Evolutionary conservation across 2,797 vertebrate genomes (phyloP).

Genomic region (Microtus californicus): DNA sequence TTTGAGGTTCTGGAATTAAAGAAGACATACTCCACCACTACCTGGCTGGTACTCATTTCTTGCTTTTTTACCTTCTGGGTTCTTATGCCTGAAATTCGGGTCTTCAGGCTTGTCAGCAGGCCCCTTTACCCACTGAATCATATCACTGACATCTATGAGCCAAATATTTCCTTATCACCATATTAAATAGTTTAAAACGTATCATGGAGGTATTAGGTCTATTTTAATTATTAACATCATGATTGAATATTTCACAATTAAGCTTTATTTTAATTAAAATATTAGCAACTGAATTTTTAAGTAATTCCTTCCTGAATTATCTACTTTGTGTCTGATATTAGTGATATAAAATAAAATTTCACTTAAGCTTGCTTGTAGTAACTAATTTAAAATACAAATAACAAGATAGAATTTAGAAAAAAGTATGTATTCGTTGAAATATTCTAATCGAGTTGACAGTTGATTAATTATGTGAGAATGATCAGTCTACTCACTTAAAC

Average conservation of each 20-base stretch:
- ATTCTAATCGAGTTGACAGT: neutral
- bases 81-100: neutral
- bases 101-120: neutral
- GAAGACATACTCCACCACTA: too few relatives aligned
- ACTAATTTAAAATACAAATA: slow-evolving; percentile 11
- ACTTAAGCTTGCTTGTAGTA: slow-evolving; percentile 19
- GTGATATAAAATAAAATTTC: neutral
- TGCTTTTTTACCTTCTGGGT: too few relatives aligned
- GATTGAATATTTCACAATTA: neutral
- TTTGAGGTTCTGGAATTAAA: too few relatives aligned
- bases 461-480: neutral
- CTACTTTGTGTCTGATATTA: neutral
- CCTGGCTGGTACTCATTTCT: neutral
- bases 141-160: neutral
- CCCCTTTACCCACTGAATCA: neutral
- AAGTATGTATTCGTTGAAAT: neutral
- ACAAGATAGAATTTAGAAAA: neutral
- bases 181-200: neutral
- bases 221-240: neutral
- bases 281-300: slow-evolving; percentile 3
- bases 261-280: neutral
- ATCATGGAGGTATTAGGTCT: neutral
- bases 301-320: neutral
- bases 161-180: neutral
- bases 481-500: neutral